phyloP scores from a whole-genome alignment of 1,140 invertebrate species.

The Acyrthosiphon pisum region DNA sequence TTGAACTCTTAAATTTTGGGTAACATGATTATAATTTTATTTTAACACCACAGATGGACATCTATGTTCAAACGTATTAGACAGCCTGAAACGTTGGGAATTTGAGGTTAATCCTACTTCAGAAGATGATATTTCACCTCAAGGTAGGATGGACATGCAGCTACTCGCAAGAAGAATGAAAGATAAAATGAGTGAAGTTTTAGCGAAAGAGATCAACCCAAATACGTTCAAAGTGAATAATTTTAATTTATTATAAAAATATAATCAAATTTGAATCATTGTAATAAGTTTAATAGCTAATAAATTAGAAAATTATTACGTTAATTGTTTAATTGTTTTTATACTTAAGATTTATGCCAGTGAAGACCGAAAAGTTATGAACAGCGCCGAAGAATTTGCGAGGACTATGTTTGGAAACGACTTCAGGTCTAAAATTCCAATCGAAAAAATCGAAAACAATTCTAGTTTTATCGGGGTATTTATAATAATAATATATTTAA shows the following conservation, averaged over 20 bases:
- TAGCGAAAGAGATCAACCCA: conserved; percentile 3
- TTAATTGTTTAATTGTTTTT: background rate
- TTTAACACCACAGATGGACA: conserved; percentile 54
- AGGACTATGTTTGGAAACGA: conserved; percentile 48
- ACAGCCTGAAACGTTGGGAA: conserved; percentile 59
- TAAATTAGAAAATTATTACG: background rate
- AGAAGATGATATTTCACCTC: conserved; percentile 56
- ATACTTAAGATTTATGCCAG: conserved; percentile 19
- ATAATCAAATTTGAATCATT: background rate
- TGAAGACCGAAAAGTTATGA: conserved; percentile 53
- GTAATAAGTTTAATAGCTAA: background rate
- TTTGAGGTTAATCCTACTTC: conserved; percentile 55
- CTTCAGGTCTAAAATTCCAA: background rate
- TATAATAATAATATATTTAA: background rate
- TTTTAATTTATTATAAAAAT: background rate
- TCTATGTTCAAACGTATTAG: conserved; percentile 59
- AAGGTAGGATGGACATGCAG: conserved; percentile 59
- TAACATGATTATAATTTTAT: background rate
- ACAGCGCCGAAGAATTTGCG: conserved; percentile 58
- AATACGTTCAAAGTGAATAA: conserved; percentile 38
- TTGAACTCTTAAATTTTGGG: background rate
- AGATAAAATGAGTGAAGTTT: conserved; percentile 55
- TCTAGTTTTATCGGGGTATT: conserved; percentile 47
- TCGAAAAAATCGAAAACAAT: conserved; percentile 10
- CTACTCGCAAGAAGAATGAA: conserved; percentile 59